phyloP scores from a whole-genome alignment of 2,797 vertebrate species.

The Chelon labrosus region DNA sequence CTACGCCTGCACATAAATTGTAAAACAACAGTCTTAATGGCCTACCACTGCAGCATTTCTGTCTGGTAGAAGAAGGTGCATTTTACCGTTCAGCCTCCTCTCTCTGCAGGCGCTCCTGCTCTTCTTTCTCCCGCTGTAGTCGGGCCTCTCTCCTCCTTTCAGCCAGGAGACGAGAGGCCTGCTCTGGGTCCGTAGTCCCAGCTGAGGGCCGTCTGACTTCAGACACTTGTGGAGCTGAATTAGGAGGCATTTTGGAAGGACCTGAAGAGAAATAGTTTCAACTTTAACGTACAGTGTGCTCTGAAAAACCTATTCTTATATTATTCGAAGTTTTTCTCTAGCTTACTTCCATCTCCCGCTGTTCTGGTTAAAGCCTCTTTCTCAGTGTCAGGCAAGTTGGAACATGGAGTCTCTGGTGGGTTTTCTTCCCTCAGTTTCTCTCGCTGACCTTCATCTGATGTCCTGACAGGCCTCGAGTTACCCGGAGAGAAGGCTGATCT shows the following conservation, averaged over 20 bases:
- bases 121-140: conserved; percentile 90
- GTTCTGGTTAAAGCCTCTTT: conserved; percentile 21
- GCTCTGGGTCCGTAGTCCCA: conserved; percentile 90
- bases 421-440: conserved; percentile 72
- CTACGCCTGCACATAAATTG: conserved; percentile 78
- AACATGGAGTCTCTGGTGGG: conserved; percentile 22
- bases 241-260: conserved; percentile 16
- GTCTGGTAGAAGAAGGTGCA: neutral
- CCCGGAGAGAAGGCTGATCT: conserved; percentile 48
- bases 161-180: conserved; percentile 90
- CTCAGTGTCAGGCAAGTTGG: conserved; percentile 18
- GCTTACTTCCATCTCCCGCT: conserved; percentile 64
- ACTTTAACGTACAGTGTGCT: neutral
- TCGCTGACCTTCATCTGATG: conserved; percentile 68
- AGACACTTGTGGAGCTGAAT: conserved; percentile 45
- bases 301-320: neutral
- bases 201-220: conserved; percentile 76
- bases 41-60: neutral
- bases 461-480: conserved; percentile 82
- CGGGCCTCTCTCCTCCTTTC: conserved; percentile 93
- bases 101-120: conserved; percentile 85
- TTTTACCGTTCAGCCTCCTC: conserved; percentile 68
- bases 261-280: conserved; percentile 35
- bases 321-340: neutral
- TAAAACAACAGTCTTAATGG: too few species aligned